A percentile compares a stretch with the other conserved stretches of the same genome.
These are phyloP conservation scores for Petrolisthes cinctipes DNA, from an alignment of 2,888 invertebrate species.

Conservation along the genomic window DNA sequence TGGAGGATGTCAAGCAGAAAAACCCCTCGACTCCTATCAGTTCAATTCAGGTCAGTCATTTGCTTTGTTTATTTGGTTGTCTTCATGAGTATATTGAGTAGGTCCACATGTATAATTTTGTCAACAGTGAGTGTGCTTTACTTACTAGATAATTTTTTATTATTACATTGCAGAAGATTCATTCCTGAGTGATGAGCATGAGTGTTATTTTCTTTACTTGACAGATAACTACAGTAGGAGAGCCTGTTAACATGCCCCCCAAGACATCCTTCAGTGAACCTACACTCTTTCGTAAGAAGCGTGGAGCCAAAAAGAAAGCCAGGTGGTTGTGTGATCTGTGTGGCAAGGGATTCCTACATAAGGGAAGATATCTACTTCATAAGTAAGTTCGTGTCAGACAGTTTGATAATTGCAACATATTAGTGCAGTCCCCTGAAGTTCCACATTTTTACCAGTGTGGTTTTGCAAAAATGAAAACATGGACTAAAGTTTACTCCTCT, in stretches of 20 bases:
- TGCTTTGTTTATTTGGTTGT: no score
- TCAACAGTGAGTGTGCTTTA: background rate
- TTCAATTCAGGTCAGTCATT: slow-evolving; percentile 38
- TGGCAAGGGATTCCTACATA: slow-evolving; percentile 55
- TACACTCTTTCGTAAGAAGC: slow-evolving; percentile 55
- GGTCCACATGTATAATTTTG: no score
- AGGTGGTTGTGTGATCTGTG: slow-evolving; percentile 58
- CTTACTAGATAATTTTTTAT: background rate
- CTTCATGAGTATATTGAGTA: no score
- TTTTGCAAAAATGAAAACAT: background rate
- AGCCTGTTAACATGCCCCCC: slow-evolving; percentile 36
- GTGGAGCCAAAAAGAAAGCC: slow-evolving; percentile 57
- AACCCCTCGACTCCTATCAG: slow-evolving; percentile 24
- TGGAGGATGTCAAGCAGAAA: slow-evolving; percentile 29
- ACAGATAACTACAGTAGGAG: slow-evolving; percentile 51
- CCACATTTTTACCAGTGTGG: background rate
- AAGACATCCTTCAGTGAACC: slow-evolving; percentile 53
- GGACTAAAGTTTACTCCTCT: background rate
- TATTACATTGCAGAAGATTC: background rate
- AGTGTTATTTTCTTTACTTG: background rate
- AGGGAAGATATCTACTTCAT: slow-evolving; percentile 60
- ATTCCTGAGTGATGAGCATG: background rate
- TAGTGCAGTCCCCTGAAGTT: background rate
- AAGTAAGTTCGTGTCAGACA: slow-evolving; percentile 35
- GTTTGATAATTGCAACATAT: background rate